Evolutionary conservation across 2,113 vertebrate species (phyloP).

Genomic region (Oreochromis spilurus): DNA sequence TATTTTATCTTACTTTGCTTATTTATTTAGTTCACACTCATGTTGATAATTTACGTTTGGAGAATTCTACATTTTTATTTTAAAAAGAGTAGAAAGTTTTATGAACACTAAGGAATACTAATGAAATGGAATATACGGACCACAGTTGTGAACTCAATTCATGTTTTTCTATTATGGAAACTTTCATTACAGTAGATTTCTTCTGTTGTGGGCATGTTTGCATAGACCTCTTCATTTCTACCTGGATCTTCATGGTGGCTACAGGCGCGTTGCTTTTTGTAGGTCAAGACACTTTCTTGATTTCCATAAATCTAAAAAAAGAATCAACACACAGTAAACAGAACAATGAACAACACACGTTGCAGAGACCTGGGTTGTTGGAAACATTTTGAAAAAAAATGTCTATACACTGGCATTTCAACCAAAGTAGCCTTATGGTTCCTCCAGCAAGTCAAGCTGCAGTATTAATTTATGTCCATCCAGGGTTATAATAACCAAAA

Average conservation of each 20-base stretch:
- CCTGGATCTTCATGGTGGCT: neutral
- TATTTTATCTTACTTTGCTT: neutral
- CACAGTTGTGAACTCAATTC: fast-evolving
- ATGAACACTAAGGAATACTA: neutral
- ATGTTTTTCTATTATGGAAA: neutral
- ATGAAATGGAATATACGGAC: neutral
- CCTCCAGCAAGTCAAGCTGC: neutral
- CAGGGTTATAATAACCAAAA: neutral
- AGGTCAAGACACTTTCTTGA: neutral
- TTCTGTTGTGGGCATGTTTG: neutral
- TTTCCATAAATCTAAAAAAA: neutral
- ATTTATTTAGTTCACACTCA: neutral
- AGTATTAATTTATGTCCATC: neutral
- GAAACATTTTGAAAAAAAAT: neutral
- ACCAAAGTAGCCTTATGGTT: neutral
- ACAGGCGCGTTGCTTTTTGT: fast-evolving
- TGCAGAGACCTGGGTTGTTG: fast-evolving
- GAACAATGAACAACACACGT: neutral
- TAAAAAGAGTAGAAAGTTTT: neutral
- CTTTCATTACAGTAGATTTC: neutral
- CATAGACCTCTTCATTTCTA: neutral
- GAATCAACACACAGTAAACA: neutral
- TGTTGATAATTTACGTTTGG: neutral
- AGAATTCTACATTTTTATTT: neutral
- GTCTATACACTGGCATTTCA: neutral